Evolutionary conservation across 1,140 invertebrate species (phyloP).

Genomic region (Pinna nobilis): DNA sequence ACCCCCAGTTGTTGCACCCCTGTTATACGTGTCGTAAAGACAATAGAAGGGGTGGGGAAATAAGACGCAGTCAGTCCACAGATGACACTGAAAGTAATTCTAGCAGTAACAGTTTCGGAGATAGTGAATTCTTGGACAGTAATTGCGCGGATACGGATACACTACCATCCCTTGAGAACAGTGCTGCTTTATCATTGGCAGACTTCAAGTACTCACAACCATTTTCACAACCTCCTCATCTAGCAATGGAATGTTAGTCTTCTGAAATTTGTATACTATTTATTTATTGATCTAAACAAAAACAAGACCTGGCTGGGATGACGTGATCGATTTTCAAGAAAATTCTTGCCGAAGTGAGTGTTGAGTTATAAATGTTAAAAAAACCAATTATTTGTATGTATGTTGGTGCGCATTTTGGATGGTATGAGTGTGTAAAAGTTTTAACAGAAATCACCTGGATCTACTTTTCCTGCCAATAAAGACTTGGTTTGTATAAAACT

Average conservation of each 20-base stretch:
- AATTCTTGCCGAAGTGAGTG: too few species aligned
- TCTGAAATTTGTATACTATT: too few species aligned
- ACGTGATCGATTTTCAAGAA: too few species aligned
- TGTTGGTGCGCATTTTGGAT: too few species aligned
- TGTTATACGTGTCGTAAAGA: constrained; percentile 71
- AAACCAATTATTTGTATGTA: too few species aligned
- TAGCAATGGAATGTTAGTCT: constrained; percentile 56
- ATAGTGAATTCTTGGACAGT: constrained; percentile 44
- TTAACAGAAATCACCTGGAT: too few species aligned
- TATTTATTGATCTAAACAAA: too few species aligned
- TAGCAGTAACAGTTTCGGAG: constrained; percentile 50
- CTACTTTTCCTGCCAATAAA: too few species aligned
- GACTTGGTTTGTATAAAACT: too few species aligned
- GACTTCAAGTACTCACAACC: constrained; percentile 24
- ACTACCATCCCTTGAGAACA: constrained; percentile 42
- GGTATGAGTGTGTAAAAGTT: too few species aligned
- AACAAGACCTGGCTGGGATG: too few species aligned
- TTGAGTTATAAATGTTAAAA: too few species aligned
- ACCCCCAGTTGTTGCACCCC: constrained; percentile 80
- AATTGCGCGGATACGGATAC: constrained; percentile 48
- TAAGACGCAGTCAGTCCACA: constrained; percentile 51
- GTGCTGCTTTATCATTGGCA: constrained; percentile 31
- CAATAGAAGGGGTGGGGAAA: constrained; percentile 30
- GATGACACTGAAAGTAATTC: constrained; percentile 61
- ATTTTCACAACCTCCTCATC: constrained; percentile 37